Base-by-base conservation (phyloP, 2,888 invertebrate genomes). In the Brenthis hecate region DNA sequence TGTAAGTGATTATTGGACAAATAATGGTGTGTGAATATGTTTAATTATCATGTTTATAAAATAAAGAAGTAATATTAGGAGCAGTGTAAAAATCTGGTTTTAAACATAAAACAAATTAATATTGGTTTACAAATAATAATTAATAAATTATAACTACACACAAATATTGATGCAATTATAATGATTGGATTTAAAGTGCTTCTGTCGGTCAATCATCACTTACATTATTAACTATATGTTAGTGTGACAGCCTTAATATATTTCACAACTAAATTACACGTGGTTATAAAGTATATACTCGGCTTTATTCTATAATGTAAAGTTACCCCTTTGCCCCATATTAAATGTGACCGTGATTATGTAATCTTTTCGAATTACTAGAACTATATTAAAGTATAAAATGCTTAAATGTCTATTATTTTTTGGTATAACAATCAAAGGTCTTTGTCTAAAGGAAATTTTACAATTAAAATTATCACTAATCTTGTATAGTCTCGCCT, bases 361-460 rank as follows among this genome's bases (percentile, higher is more conserved):
- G 28, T 58, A 55, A 54, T 36, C 13, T 60, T 48, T 47, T 54
- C 28, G 47, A 56, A 47, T 60, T 54, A 56, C 56, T 66, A 66
- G 57, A 53, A 48, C 47, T 55, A 47, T 60, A 54, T 55, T 19
- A 60, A 66, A n/a, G 13, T 48, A 19, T 28, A 48, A 50, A 66
- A 8, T 54, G 60, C 55, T 66, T 60, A 16, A 66, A 54, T 36
- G 48, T 48, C 23, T 60, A 8, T 50, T 28, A 28, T 48, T 60
- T 50, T 50, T 50, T 60, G 13, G n/a, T 50, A 60, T 50, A 60
- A 60, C 28, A 50, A 6, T 50, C n/a, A 32, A 60, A 50, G 16
- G 28, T 50, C 1, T 28, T 50, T 3, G 11, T 11, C 11, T 8
- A 43, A 43, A 43, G 36, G 11, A 43, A 43, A 8, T 23, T 23